phyloP scores from a whole-genome alignment of 2,113 vertebrate species.

The Smithornis capensis region DNA sequence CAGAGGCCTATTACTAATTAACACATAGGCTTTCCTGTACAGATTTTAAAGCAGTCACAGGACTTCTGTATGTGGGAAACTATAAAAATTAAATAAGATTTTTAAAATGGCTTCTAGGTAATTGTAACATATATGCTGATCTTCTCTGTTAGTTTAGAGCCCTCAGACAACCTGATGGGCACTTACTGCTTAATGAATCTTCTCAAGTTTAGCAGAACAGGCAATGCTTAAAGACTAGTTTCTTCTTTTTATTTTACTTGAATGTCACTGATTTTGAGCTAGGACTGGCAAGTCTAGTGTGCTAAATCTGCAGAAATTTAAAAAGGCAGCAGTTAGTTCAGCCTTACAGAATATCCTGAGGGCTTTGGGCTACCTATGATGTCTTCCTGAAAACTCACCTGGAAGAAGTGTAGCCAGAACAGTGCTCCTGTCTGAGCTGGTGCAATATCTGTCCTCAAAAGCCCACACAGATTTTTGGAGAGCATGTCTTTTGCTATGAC shows the following conservation, averaged over 20 bases:
- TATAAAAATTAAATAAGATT: neutral
- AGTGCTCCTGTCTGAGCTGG: neutral
- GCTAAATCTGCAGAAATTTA: neutral
- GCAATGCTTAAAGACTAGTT: neutral
- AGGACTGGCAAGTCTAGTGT: neutral
- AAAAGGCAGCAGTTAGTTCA: neutral
- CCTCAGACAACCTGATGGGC: neutral
- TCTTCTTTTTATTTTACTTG: neutral
- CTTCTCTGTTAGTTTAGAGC: neutral
- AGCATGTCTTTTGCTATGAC: neutral
- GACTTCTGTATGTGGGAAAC: neutral
- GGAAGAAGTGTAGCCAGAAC: rapidly evolving
- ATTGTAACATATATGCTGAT: neutral
- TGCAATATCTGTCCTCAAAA: neutral
- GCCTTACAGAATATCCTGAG: neutral
- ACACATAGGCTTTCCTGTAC: neutral
- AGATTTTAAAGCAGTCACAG: neutral
- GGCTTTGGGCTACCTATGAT: neutral
- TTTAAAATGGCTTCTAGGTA: neutral
- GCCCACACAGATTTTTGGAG: neutral
- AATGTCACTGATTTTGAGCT: neutral
- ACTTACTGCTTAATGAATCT: neutral
- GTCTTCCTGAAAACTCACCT: neutral
- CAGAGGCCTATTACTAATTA: neutral
- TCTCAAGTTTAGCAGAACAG: neutral